Percentiles rank a stretch among this genome's conserved stretches.
Evolutionary conservation across 2,888 invertebrate species (phyloP).

Genomic region (Lepeophtheirus nordmannii): DNA sequence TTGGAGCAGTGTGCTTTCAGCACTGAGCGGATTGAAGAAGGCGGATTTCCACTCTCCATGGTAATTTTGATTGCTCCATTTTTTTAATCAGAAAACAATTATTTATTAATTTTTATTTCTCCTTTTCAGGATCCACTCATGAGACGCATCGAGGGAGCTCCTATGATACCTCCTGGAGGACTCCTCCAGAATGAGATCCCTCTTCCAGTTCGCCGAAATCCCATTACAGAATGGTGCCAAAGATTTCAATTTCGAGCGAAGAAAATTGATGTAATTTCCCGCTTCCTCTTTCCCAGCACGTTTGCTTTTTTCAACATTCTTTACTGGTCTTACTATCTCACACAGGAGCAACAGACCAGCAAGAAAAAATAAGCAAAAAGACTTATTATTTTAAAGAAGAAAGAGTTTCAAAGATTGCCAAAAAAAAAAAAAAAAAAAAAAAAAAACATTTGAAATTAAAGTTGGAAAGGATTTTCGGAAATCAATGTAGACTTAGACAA

Average conservation of each 20-base stretch:
- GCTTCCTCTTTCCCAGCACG: conserved; percentile 20
- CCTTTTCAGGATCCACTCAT: conserved; percentile 21
- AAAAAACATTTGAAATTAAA: neutral
- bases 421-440: neutral
- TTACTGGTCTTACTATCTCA: conserved; percentile 25
- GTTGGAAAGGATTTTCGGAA: too few relatives aligned
- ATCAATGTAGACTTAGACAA: too few relatives aligned
- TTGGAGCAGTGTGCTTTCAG: conserved; percentile 22
- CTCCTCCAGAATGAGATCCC: conserved; percentile 16
- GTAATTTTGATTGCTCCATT: neutral
- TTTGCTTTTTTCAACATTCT: conserved; percentile 22
- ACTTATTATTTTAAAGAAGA: neutral
- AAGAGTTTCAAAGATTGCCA: neutral
- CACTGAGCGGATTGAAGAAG: conserved; percentile 23
- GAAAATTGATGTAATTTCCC: conserved; percentile 28
- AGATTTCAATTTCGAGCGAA: conserved; percentile 25
- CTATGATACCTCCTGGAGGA: conserved; percentile 21
- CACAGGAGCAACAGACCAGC: conserved; percentile 10
- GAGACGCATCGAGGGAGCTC: conserved; percentile 24
- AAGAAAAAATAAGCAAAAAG: conserved; percentile 7
- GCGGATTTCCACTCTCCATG: conserved; percentile 23
- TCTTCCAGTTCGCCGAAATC: conserved; percentile 11
- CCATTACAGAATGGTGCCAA: conserved; percentile 13
- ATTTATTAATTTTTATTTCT: neutral
- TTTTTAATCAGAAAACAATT: neutral